These are phyloP conservation scores for Crematogaster levior DNA, from an alignment of 2,888 invertebrate genomes.

Conservation along the genomic window DNA sequence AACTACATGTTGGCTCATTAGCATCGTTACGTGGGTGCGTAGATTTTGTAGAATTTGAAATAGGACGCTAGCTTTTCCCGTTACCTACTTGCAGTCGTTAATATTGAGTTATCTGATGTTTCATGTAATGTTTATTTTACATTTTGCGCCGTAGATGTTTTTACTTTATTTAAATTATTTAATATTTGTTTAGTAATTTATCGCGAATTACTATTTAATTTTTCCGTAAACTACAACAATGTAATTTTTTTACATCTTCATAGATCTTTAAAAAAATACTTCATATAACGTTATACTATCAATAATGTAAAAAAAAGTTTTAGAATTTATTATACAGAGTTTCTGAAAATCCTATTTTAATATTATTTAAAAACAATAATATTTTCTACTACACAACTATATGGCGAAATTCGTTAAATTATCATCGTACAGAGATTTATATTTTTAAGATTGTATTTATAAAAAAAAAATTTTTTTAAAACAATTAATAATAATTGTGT, in stretches of 20 bases:
- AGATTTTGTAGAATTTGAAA: slow-evolving; percentile 44
- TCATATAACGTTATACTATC: too few relatives aligned
- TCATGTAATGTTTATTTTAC: neutral
- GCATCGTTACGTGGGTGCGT: neutral
- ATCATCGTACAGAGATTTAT: neutral
- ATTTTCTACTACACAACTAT: neutral
- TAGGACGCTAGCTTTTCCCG: neutral
- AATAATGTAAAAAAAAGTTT: neutral
- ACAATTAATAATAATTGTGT: neutral
- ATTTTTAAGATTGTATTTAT: neutral
- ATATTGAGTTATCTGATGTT: neutral
- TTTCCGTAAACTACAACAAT: neutral
- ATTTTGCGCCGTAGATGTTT: neutral
- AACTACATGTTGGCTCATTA: slow-evolving; percentile 10
- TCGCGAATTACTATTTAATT: neutral
- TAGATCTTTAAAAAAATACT: neutral
- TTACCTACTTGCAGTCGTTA: neutral
- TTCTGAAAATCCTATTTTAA: neutral
- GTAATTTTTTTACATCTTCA: neutral
- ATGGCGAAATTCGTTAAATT: neutral
- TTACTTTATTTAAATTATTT: neutral
- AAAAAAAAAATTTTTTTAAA: neutral
- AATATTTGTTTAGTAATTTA: neutral
- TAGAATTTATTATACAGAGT: neutral
- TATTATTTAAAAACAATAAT: neutral